Conservation (phyloP, 1,140 invertebrate species). For the Lepidostoma basale region DNA sequence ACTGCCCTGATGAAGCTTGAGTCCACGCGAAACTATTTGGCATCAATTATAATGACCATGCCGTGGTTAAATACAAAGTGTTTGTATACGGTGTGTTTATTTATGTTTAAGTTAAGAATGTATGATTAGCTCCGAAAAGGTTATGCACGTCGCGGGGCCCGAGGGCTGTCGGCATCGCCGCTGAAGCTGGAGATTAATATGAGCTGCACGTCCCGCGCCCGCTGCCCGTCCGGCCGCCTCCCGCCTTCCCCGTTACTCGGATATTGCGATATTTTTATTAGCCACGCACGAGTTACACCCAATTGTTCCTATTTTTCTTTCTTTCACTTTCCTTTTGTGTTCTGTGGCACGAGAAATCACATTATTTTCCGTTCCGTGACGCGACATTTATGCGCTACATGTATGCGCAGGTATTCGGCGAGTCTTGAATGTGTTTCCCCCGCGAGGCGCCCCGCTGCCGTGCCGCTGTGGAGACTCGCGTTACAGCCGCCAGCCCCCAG, state of each 20-base stretch:
- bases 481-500: neutral
- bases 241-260: neutral
- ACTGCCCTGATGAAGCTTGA: too few relatives aligned
- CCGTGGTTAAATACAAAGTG: too few relatives aligned
- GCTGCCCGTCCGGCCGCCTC: neutral
- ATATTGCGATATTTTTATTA: constrained; percentile 27
- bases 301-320: constrained; percentile 23
- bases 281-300: constrained; percentile 18
- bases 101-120: too few relatives aligned
- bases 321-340: constrained; percentile 23
- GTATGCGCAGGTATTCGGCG: neutral
- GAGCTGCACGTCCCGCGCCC: constrained; percentile 1
- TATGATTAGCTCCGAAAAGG: too few relatives aligned
- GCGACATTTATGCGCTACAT: neutral
- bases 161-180: too few relatives aligned
- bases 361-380: constrained; percentile 23
- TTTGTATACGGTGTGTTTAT: too few relatives aligned
- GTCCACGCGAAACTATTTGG: too few relatives aligned
- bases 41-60: too few relatives aligned
- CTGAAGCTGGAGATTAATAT: constrained; percentile 3
- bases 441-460: too few relatives aligned
- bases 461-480: too few relatives aligned
- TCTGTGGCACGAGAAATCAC: constrained; percentile 25
- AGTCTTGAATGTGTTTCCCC: neutral
- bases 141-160: too few relatives aligned